Conservation (phyloP, 2,797 vertebrate species). For the Chelidonichthys spinosus region DNA sequence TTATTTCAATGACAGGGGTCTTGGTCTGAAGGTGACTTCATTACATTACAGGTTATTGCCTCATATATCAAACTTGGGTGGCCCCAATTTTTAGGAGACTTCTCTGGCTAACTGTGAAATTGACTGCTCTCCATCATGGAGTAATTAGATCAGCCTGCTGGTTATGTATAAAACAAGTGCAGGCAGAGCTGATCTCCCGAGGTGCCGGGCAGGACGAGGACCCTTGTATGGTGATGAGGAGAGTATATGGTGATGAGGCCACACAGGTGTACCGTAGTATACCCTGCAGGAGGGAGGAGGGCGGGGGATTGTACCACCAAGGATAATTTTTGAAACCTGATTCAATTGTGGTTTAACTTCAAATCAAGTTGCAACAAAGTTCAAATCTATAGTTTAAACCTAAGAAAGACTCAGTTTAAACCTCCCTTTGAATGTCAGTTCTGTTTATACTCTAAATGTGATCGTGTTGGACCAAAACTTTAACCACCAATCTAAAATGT, state of each 20-base stretch:
- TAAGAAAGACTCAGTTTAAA: background rate
- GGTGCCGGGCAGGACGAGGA: conserved; percentile 22
- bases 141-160: conserved; percentile 88
- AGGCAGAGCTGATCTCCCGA: conserved; percentile 52
- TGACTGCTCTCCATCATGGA: conserved; percentile 86
- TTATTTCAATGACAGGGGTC: conserved; percentile 85
- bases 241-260: conserved; percentile 17
- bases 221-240: conserved; percentile 9
- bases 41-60: conserved; percentile 88
- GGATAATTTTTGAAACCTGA: too few relatives aligned
- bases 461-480: background rate
- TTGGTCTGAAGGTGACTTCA: conserved; percentile 90
- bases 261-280: background rate
- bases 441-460: background rate
- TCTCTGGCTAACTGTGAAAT: conserved; percentile 83
- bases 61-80: conserved; percentile 87
- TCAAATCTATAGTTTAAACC: background rate
- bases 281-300: background rate
- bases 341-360: background rate
- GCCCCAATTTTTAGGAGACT: conserved; percentile 71
- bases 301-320: too few relatives aligned
- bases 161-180: conserved; percentile 81
- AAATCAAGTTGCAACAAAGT: background rate
- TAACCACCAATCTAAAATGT: background rate
- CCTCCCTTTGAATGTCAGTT: background rate